phyloP scores from a whole-genome alignment of 2,797 vertebrate species.

The Austrolebias charrua region DNA sequence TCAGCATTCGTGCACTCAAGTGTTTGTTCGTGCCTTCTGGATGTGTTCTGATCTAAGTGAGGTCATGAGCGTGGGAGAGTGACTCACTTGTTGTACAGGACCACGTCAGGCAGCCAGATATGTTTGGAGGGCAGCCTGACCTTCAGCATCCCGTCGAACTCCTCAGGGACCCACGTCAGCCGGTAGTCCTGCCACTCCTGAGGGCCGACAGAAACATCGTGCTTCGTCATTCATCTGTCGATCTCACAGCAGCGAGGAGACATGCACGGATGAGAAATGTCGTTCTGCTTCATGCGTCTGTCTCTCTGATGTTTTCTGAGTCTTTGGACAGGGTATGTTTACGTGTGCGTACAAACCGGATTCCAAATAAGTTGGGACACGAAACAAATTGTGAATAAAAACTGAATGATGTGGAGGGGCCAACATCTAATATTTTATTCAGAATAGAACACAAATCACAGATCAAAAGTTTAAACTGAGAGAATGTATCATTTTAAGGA shows the following conservation, averaged over 20 bases:
- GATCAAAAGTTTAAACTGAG: no score
- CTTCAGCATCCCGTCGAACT: conserved; percentile 97
- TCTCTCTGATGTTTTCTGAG: conserved; percentile 4
- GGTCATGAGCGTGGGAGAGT: conserved; percentile 8
- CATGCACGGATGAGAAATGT: no score
- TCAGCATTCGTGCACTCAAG: background rate
- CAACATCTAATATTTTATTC: no score
- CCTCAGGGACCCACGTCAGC: conserved; percentile 92
- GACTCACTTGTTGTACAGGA: conserved; percentile 98
- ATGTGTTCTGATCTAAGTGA: conserved; percentile 11
- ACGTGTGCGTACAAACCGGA: no score
- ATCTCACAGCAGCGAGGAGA: background rate
- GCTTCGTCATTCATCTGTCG: conserved; percentile 39
- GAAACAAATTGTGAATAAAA: no score
- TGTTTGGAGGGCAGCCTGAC: conserved; percentile 96
- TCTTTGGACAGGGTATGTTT: background rate
- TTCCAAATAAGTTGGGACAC: no score
- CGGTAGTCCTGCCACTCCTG: conserved; percentile 99
- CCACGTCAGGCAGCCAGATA: conserved; percentile 98
- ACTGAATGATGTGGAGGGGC: no score
- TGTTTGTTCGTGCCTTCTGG: background rate
- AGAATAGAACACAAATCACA: no score
- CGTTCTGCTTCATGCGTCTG: no score
- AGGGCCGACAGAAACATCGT: conserved; percentile 40
- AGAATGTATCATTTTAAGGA: no score